Base-by-base conservation (phyloP, 1,140 invertebrate genomes). In the Drosophila pseudoobscura region DNA sequence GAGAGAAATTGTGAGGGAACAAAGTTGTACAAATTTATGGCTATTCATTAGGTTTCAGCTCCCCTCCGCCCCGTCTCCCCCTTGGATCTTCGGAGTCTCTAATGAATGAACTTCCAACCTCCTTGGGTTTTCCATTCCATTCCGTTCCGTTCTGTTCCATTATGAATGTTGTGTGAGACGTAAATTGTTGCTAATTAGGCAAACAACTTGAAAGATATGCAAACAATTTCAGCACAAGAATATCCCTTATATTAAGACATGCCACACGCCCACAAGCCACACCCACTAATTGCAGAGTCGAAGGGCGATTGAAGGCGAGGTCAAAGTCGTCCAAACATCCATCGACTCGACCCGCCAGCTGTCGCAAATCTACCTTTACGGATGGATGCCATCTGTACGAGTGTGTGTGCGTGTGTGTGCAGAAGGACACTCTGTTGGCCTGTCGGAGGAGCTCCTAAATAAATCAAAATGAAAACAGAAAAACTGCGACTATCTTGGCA, bases 1-100 rank as follows among this genome's bases (percentile, higher is more conserved):
- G 2, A 31, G 15, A 70, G 76, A 13, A 65, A 54, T 11, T 35
- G 24, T n/a, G 52, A 56, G 9, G 26, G 62, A 26, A 54, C 51
- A 75, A 72, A 58, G 61, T 70, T 68, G 49, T 46, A 78, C 61
- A 85, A 75, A 85, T 85, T 85, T 85, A 85, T 85, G 82, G 71
- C 78, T 82, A 78, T 66, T 87, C 77, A 87, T 87, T 85, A 80
- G 53, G 45, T 52, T 39, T 31, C 52, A 31, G 39, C 52, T 5
- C 51, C 35, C 35, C 35, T 8, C 29, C 7, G 6, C 6, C 7
- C 7, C 29, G 20, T 20, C 29, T n/a, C 1, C 7, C 6, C 24
- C 24, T 26, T 24, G 4, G 24, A 5, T 26, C 31, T 39, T 52
- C 4, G 50, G 51, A 13, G 15, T 7, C 15, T 46, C 20, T 79